phyloP scores from a whole-genome alignment of 2,797 vertebrate species.

The Helicolenus hilgendorfi region DNA sequence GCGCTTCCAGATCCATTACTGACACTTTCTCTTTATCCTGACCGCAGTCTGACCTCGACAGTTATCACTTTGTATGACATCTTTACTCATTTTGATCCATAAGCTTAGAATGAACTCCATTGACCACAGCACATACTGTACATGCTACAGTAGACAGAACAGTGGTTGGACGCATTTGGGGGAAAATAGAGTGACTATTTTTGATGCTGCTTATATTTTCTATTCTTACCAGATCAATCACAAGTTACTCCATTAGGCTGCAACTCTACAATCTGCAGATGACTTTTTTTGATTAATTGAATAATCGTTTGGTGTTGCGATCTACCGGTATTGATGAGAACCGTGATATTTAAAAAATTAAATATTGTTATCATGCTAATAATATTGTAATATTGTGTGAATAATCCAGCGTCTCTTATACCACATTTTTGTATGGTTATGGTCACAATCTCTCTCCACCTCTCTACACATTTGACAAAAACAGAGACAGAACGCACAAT shows the following conservation, averaged over 20 bases:
- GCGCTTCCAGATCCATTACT: constrained; percentile 44
- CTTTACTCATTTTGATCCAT: constrained; percentile 23
- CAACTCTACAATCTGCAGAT: background rate
- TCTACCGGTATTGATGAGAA: too few species aligned
- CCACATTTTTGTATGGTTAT: too few species aligned
- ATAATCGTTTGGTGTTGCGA: background rate
- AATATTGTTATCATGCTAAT: too few species aligned
- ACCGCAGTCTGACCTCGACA: background rate
- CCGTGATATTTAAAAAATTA: too few species aligned
- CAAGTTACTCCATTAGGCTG: background rate
- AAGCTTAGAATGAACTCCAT: background rate
- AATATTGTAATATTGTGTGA: too few species aligned
- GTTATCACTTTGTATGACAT: background rate
- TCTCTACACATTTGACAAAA: too few species aligned
- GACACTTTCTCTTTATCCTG: constrained; percentile 31
- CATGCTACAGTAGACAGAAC: background rate
- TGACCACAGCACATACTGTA: background rate
- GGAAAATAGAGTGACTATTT: background rate
- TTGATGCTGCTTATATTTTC: background rate
- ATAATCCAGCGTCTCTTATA: too few species aligned
- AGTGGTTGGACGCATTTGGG: background rate
- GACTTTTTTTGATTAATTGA: background rate
- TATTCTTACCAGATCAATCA: background rate
- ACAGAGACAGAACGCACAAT: too few species aligned
- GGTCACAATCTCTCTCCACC: too few species aligned